Conservation (phyloP, 2,113 vertebrate species). For the Etia nguti region DNA sequence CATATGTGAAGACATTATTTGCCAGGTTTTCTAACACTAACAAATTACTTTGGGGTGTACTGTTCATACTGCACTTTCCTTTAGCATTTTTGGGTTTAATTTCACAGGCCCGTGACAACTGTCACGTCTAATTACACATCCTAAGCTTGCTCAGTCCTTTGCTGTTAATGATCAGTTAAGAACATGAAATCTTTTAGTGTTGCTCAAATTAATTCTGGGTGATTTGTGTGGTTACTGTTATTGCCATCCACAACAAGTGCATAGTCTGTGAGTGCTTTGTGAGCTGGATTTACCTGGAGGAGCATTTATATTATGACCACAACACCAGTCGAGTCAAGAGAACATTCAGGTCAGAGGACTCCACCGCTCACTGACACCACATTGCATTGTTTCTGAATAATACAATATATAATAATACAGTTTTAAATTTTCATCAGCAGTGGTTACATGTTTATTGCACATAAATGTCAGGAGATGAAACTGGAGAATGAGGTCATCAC, state of each 20-base stretch:
- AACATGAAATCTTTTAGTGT: not conserved
- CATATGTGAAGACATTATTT: not conserved
- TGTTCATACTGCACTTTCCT: not conserved
- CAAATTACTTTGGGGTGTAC: not conserved
- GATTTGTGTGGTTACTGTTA: not conserved
- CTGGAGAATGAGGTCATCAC: not conserved
- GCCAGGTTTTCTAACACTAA: not conserved
- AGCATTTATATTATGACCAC: not conserved
- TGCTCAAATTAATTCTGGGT: not conserved
- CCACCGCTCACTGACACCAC: not conserved
- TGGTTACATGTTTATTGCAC: not conserved
- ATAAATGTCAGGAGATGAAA: not conserved
- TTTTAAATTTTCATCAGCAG: not conserved
- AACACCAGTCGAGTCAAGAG: not conserved
- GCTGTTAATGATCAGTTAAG: not conserved
- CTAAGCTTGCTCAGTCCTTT: not conserved
- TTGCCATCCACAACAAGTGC: not conserved
- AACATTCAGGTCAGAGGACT: not conserved
- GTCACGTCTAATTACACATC: not conserved
- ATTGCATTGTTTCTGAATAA: not conserved
- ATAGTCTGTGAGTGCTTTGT: not conserved
- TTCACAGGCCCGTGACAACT: accelerated
- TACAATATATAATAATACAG: not conserved
- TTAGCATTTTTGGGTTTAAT: not conserved
- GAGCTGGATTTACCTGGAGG: not conserved